A percentile compares a stretch with the other conserved stretches of the same genome.
These are phyloP conservation scores for Hyalella azteca DNA, from an alignment of 2,888 invertebrate species.

Conservation along the genomic window DNA sequence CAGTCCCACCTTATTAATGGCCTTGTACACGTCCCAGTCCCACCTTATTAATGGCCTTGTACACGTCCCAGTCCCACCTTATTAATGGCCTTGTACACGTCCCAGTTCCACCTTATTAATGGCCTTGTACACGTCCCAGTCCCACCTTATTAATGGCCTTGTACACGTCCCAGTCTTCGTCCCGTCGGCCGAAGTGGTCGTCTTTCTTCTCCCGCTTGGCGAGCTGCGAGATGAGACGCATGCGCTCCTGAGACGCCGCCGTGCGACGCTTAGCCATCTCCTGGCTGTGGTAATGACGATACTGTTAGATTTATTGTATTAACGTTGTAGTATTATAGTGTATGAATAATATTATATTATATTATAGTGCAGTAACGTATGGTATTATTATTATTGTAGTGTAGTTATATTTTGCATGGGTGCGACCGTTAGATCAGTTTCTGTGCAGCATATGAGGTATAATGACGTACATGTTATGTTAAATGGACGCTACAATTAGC, in stretches of 20 bases:
- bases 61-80: constrained; percentile 86
- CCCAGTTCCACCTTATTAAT: constrained; percentile 66
- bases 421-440: no score
- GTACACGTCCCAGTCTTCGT: constrained; percentile 96
- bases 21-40: constrained; percentile 97
- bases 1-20: constrained; percentile 68
- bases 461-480: no score
- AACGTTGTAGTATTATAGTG: no score
- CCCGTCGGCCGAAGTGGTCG: constrained; percentile 86
- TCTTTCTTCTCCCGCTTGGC: constrained; percentile 80
- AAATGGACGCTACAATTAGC: no score
- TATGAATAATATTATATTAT: no score
- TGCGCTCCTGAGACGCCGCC: constrained; percentile 90
- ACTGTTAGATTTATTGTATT: no score
- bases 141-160: constrained; percentile 74
- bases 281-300: constrained; percentile 68
- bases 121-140: constrained; percentile 78
- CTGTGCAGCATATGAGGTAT: no score
- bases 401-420: no score
- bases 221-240: constrained; percentile 90
- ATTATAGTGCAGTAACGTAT: no score
- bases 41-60: constrained; percentile 76
- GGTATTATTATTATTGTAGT: no score
- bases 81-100: constrained; percentile 88
- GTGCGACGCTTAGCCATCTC: constrained; percentile 90